Conservation (phyloP, 2,888 invertebrate species). For the Lysandra bellargus region DNA sequence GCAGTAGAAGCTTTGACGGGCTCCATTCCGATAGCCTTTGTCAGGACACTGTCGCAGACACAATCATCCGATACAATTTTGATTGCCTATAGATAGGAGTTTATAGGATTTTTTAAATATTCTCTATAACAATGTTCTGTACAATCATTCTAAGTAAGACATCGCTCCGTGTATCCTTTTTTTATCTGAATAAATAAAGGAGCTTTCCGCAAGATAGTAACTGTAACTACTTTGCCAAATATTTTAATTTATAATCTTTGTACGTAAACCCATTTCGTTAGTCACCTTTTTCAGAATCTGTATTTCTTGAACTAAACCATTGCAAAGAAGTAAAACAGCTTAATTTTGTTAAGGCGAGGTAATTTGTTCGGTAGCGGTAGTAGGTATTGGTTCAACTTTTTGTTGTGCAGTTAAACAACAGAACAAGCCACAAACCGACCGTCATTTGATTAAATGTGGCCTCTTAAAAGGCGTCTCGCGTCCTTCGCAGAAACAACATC, state of each 20-base stretch:
- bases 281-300: background rate
- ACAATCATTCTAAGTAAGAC: background rate
- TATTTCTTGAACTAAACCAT: background rate
- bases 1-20: conserved; percentile 67
- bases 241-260: background rate
- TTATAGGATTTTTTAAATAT: conserved; percentile 26
- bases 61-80: conserved; percentile 58
- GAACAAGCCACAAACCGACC: background rate
- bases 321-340: background rate
- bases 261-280: background rate
- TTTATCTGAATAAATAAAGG: background rate
- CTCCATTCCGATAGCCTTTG: conserved; percentile 61
- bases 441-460: conserved; percentile 9
- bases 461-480: background rate
- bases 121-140: conserved; percentile 8
- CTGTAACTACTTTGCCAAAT: background rate
- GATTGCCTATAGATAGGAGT: conserved; percentile 51
- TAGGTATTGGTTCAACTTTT: background rate
- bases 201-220: background rate
- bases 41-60: conserved; percentile 49
- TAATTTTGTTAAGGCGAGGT: background rate
- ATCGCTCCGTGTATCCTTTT: background rate
- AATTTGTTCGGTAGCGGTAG: background rate
- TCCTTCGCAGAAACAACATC: background rate
- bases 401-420: background rate